Conservation (phyloP, 2,113 vertebrate genomes). For the Eretmochelys imbricata region DNA sequence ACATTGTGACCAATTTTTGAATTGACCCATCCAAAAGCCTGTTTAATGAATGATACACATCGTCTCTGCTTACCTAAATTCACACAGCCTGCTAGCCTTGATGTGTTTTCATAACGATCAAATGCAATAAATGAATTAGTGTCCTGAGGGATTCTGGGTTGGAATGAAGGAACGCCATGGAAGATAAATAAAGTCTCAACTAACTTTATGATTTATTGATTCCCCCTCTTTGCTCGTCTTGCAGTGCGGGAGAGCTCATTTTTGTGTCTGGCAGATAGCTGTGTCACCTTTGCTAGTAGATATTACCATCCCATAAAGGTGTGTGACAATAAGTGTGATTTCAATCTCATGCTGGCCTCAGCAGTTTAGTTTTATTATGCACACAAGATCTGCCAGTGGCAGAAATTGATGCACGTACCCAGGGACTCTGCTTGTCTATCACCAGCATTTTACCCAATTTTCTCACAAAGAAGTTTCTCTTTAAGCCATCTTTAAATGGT, state of each 20-base stretch:
- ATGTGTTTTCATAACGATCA: slow-evolving; percentile 65
- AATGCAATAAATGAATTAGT: slow-evolving; percentile 69
- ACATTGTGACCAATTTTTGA: slow-evolving; percentile 15
- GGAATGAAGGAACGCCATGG: slow-evolving; percentile 49
- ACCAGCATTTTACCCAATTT: slow-evolving; percentile 72
- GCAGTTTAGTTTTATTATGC: slow-evolving; percentile 69
- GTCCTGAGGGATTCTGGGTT: slow-evolving; percentile 51
- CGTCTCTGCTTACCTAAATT: slow-evolving; percentile 30
- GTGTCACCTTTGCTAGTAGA: slow-evolving; percentile 75
- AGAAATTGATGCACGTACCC: slow-evolving; percentile 73
- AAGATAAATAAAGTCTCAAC: slow-evolving; percentile 81
- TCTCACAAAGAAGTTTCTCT: slow-evolving; percentile 77
- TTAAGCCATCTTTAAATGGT: slow-evolving; percentile 72
- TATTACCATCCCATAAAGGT: slow-evolving; percentile 59
- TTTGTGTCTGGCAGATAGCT: slow-evolving; percentile 70
- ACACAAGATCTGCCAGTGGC: slow-evolving; percentile 64
- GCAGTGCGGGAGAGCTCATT: slow-evolving; percentile 69
- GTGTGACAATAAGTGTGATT: slow-evolving; percentile 65
- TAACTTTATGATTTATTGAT: slow-evolving; percentile 82
- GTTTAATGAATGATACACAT: slow-evolving; percentile 64
- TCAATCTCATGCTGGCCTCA: slow-evolving; percentile 74
- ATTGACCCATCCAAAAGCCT: slow-evolving; percentile 9
- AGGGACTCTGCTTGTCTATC: slow-evolving; percentile 63
- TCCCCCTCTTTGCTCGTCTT: slow-evolving; percentile 67
- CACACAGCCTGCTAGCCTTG: slow-evolving; percentile 46